A percentile compares a stretch with the other conserved stretches of the same genome.
Evolutionary conservation across 1,140 invertebrate genomes (phyloP).

Genomic region (Plodia interpunctella): DNA sequence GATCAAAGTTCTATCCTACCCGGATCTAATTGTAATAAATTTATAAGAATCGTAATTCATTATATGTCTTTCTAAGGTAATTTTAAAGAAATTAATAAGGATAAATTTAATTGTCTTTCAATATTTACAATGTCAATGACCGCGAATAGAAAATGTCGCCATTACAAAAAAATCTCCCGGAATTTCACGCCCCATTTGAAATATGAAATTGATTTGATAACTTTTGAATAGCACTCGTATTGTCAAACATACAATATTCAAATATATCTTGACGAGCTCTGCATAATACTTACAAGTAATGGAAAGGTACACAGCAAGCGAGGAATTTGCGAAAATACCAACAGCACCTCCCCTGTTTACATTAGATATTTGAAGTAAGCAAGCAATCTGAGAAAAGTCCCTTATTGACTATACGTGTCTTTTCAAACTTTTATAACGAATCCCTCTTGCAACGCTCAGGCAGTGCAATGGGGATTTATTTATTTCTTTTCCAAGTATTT

Average conservation of each 20-base stretch:
- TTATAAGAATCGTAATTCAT: too few relatives aligned
- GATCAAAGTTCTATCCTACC: too few relatives aligned
- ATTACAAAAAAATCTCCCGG: too few relatives aligned
- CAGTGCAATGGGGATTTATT: not conserved
- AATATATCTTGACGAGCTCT: not conserved
- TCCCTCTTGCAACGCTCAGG: constrained; percentile 16
- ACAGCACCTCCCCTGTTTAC: constrained; percentile 44
- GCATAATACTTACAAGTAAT: constrained; percentile 8
- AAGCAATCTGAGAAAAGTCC: constrained; percentile 51
- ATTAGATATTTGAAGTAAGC: constrained; percentile 47
- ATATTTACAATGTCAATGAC: too few relatives aligned
- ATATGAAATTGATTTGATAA: not conserved
- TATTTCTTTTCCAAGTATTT: too few relatives aligned
- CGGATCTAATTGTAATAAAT: too few relatives aligned
- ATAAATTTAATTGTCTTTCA: too few relatives aligned
- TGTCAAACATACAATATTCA: constrained; percentile 8
- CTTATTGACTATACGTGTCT: constrained; percentile 64
- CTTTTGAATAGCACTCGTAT: not conserved
- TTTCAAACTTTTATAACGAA: constrained; percentile 57
- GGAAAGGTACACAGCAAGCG: constrained; percentile 3
- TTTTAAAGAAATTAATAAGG: too few relatives aligned
- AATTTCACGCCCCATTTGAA: not conserved
- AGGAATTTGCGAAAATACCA: constrained; percentile 18
- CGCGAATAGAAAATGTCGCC: too few relatives aligned
- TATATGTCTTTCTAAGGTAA: too few relatives aligned